phyloP scores from a whole-genome alignment of 2,888 invertebrate species.

The Lithosia quadra region DNA sequence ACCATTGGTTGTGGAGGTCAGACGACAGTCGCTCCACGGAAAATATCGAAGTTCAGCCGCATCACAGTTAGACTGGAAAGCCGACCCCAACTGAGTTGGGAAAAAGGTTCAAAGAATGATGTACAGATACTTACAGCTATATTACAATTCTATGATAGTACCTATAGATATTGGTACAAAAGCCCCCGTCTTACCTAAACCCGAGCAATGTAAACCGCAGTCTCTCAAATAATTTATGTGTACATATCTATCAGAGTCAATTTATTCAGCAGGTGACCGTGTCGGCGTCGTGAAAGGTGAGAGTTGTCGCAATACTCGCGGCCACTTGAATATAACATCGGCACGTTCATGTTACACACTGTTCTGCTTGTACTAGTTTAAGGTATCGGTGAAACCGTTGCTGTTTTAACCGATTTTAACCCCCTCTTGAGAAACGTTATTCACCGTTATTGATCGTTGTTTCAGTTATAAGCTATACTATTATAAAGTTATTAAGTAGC shows the following conservation, averaged over 20 bases:
- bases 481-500: too few species aligned
- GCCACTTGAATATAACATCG: constrained; percentile 38
- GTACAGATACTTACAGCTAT: too few species aligned
- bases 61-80: too few species aligned
- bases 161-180: neutral
- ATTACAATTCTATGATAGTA: too few species aligned
- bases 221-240: constrained; percentile 69
- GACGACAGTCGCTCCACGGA: too few species aligned
- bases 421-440: neutral
- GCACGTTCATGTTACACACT: constrained; percentile 44
- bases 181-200: neutral
- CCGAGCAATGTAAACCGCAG: constrained; percentile 18
- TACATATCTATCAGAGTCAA: constrained; percentile 69
- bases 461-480: too few species aligned
- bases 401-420: neutral
- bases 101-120: too few species aligned
- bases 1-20: too few species aligned
- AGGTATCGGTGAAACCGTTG: neutral
- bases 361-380: constrained; percentile 34
- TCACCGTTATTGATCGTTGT: too few species aligned
- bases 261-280: constrained; percentile 74
- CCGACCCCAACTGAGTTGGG: too few species aligned
- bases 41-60: too few species aligned
- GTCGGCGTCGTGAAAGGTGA: constrained; percentile 58
- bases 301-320: constrained; percentile 53